A percentile compares a stretch with the other conserved stretches of the same genome.
Conservation (phyloP, 1,140 invertebrate species). For the Zelostemma sp. region DNA sequence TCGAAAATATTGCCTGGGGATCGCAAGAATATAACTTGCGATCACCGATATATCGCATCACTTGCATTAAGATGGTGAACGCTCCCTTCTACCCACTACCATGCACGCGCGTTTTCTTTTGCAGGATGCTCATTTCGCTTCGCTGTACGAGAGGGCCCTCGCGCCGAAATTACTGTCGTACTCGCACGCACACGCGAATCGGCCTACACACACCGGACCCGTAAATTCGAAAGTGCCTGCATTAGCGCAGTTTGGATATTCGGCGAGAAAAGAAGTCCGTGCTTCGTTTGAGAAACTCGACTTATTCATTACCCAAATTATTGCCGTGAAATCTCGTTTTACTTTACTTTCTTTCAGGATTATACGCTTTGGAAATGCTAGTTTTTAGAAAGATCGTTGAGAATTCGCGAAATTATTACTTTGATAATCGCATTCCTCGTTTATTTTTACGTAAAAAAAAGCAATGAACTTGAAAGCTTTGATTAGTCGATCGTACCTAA, state of each 20-base stretch:
- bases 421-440: no score
- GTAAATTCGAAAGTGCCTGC: slow-evolving; percentile 45
- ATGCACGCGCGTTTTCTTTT: slow-evolving; percentile 23
- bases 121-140: slow-evolving; percentile 42
- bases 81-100: slow-evolving; percentile 17
- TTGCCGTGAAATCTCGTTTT: no score
- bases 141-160: slow-evolving; percentile 40
- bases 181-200: slow-evolving; percentile 7
- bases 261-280: slow-evolving; percentile 29
- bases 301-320: no score
- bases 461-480: no score
- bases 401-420: no score
- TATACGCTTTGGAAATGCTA: no score
- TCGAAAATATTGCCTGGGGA: slow-evolving; percentile 44
- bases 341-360: no score
- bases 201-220: slow-evolving; percentile 3
- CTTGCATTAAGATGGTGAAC: slow-evolving; percentile 44
- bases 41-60: slow-evolving; percentile 39
- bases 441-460: no score
- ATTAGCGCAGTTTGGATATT: slow-evolving; percentile 47
- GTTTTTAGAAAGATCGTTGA: no score
- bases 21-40: slow-evolving; percentile 39
- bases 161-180: slow-evolving; percentile 26
- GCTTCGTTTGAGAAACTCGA: no score
- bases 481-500: no score